Conservation (phyloP, 2,888 invertebrate genomes). For the Automeris io region DNA sequence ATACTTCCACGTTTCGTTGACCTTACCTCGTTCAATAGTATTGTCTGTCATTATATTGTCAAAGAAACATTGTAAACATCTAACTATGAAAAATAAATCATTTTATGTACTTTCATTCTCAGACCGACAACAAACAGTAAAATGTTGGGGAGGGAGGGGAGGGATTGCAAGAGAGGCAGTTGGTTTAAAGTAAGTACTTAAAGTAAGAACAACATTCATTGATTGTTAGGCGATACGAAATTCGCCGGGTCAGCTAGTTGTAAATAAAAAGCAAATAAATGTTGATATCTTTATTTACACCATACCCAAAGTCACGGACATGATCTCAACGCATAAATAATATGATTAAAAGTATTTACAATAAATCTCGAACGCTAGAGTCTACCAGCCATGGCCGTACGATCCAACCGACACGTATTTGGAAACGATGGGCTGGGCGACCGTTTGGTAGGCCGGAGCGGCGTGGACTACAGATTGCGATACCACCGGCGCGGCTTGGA, state of each 20-base stretch:
- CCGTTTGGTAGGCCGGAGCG: constrained; percentile 25
- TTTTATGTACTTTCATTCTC: too few relatives aligned
- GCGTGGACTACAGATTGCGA: constrained; percentile 40
- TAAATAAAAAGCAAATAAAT: constrained; percentile 25
- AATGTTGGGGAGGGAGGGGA: too few relatives aligned
- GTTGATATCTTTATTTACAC: constrained; percentile 49
- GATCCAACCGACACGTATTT: constrained; percentile 33
- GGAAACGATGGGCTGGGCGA: constrained; percentile 37
- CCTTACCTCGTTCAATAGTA: too few relatives aligned
- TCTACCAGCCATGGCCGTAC: constrained; percentile 62
- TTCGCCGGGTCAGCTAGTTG: background rate
- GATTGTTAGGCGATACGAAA: too few relatives aligned
- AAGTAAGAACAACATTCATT: too few relatives aligned
- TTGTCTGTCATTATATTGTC: too few relatives aligned
- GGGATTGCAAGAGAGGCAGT: too few relatives aligned
- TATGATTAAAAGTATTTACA: constrained; percentile 33
- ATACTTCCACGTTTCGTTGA: too few relatives aligned
- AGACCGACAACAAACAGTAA: too few relatives aligned
- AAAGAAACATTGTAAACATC: too few relatives aligned
- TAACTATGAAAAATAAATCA: too few relatives aligned
- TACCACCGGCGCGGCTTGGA: constrained; percentile 33
- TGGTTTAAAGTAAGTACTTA: too few relatives aligned
- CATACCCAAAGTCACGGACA: constrained; percentile 48
- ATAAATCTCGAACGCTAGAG: constrained; percentile 8
- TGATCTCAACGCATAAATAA: constrained; percentile 57